phyloP scores from a whole-genome alignment of 2,888 invertebrate species.

The Polyommatus icarus region DNA sequence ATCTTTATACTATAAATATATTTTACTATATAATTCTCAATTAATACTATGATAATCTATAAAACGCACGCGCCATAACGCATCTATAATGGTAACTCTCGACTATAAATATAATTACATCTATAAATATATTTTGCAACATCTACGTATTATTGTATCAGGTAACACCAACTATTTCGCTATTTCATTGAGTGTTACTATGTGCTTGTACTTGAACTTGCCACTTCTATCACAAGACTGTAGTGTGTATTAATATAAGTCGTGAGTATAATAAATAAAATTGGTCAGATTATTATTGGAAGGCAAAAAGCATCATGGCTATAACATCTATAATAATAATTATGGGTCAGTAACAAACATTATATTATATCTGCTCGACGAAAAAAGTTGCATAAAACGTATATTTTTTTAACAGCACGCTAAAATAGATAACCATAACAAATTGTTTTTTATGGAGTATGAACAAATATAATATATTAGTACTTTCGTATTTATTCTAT shows the following conservation, averaged over 20 bases:
- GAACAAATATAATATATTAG: not conserved
- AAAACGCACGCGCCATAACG: not conserved
- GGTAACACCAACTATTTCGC: constrained; percentile 1
- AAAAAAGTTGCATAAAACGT: too few species aligned
- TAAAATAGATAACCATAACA: too few species aligned
- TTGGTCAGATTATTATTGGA: not conserved
- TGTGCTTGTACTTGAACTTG: constrained; percentile 1
- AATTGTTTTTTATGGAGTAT: not conserved
- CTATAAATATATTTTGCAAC: constrained; percentile 29
- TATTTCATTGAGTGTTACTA: not conserved
- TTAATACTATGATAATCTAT: constrained; percentile 8
- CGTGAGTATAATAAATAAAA: not conserved
- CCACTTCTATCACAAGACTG: constrained; percentile 1
- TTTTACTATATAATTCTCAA: not conserved
- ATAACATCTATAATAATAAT: too few species aligned
- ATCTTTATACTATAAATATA: constrained; percentile 3
- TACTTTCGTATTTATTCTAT: not conserved
- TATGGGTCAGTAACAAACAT: not conserved
- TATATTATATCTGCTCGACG: not conserved
- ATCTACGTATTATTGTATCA: constrained; percentile 16
- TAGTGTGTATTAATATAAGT: not conserved
- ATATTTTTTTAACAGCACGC: too few species aligned
- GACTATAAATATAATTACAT: constrained; percentile 22
- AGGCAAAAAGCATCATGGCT: not conserved
- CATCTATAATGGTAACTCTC: constrained; percentile 28